Percentiles rank a stretch among this genome's conserved stretches.
Conservation (phyloP, 2,888 invertebrate genomes). For the Dorcus parallelipipedus region DNA sequence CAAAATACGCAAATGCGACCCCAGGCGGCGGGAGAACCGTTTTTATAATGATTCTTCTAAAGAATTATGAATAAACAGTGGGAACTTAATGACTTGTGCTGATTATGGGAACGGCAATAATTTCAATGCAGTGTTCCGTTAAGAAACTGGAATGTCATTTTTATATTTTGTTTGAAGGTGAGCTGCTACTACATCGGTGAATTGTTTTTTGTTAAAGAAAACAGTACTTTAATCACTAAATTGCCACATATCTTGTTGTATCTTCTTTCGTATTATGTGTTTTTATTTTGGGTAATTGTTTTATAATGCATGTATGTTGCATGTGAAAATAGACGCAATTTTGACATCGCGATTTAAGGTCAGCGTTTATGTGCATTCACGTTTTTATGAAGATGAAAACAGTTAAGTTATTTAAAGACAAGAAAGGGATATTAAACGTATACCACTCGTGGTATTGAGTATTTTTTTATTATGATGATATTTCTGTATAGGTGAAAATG, state of each 20-base stretch:
- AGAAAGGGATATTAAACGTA: too few species aligned
- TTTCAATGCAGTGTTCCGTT: conserved; percentile 45
- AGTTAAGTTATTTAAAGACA: too few species aligned
- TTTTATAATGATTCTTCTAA: conserved; percentile 35
- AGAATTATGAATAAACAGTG: conserved; percentile 49
- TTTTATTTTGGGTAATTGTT: background rate
- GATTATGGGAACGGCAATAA: conserved; percentile 48
- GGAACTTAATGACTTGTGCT: conserved; percentile 49
- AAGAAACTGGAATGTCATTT: conserved; percentile 43
- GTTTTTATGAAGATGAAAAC: too few species aligned
- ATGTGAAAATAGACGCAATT: too few species aligned
- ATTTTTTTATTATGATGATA: too few species aligned
- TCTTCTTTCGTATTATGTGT: background rate
- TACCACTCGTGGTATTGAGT: too few species aligned
- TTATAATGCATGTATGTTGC: background rate
- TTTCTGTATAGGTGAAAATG: too few species aligned
- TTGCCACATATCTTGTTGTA: background rate
- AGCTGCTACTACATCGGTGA: conserved; percentile 16
- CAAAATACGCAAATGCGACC: conserved; percentile 28
- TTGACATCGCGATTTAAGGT: too few species aligned
- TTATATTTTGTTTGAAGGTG: conserved; percentile 35
- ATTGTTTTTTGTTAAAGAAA: conserved; percentile 6
- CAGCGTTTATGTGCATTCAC: too few species aligned
- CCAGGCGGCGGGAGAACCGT: conserved; percentile 26
- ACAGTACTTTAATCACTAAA: conserved; percentile 12